phyloP scores from a whole-genome alignment of 2,888 invertebrate genomes.

The Monoplex corrugatus region DNA sequence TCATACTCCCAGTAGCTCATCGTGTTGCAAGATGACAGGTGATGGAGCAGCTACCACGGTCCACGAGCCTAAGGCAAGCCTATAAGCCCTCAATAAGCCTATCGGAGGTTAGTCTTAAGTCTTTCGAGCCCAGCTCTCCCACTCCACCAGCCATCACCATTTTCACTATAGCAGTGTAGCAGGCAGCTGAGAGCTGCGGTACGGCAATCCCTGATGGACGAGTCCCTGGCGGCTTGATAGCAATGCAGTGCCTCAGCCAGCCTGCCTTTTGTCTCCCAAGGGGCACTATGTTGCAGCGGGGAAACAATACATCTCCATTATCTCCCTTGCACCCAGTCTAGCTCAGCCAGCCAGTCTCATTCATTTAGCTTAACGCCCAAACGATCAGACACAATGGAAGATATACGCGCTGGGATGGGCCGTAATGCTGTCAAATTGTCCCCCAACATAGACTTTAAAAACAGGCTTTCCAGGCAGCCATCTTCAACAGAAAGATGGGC shows the following conservation, averaged over 20 bases:
- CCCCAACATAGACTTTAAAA: no score
- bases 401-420: neutral
- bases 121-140: no score
- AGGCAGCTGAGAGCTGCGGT: neutral
- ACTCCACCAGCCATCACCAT: neutral
- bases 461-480: no score
- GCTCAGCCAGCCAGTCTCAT: neutral
- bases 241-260: no score
- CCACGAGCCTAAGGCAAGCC: no score
- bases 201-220: neutral
- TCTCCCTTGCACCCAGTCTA: neutral
- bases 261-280: neutral
- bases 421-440: conserved; percentile 5
- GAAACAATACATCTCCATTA: neutral
- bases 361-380: neutral
- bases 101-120: no score
- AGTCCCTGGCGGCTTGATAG: neutral
- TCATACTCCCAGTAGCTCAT: no score
- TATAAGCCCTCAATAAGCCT: no score
- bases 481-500: no score
- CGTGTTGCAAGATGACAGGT: no score
- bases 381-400: neutral
- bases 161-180: neutral
- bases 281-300: neutral
- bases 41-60: no score